Evolutionary conservation across 1,140 invertebrate genomes (phyloP).

Genomic region (Ganaspis sp.): DNA sequence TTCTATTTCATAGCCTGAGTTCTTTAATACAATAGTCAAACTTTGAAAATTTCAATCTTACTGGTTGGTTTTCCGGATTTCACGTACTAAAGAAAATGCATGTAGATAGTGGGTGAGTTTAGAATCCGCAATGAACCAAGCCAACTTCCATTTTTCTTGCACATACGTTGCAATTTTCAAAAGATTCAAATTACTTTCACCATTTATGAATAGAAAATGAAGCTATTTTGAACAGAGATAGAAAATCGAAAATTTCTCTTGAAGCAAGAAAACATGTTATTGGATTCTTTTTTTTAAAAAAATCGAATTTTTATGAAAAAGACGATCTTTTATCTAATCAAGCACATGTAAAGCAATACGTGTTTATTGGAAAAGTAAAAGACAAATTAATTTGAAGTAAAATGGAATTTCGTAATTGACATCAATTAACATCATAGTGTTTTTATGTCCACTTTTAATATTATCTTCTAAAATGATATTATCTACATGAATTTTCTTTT

Average conservation of each 20-base stretch:
- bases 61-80: slow-evolving; percentile 62
- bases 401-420: too few relatives aligned
- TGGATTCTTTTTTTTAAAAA: too few relatives aligned
- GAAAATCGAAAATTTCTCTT: not conserved
- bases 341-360: too few relatives aligned
- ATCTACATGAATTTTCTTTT: too few relatives aligned
- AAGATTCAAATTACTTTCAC: not conserved
- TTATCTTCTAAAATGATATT: too few relatives aligned
- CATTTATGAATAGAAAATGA: not conserved
- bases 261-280: not conserved
- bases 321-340: too few relatives aligned
- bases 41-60: slow-evolving; percentile 52
- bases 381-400: too few relatives aligned
- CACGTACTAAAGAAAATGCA: slow-evolving; percentile 59
- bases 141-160: slow-evolving; percentile 32
- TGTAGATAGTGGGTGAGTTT: slow-evolving; percentile 56
- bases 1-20: slow-evolving; percentile 42
- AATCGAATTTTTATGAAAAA: too few relatives aligned
- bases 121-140: slow-evolving; percentile 56
- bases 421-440: too few relatives aligned
- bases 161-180: slow-evolving; percentile 5
- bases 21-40: slow-evolving; percentile 52
- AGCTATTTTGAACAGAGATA: not conserved
- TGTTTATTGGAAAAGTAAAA: too few relatives aligned
- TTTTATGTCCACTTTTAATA: too few relatives aligned